phyloP scores from a whole-genome alignment of 2,888 invertebrate genomes.

The Euspilapteryx auroguttella region DNA sequence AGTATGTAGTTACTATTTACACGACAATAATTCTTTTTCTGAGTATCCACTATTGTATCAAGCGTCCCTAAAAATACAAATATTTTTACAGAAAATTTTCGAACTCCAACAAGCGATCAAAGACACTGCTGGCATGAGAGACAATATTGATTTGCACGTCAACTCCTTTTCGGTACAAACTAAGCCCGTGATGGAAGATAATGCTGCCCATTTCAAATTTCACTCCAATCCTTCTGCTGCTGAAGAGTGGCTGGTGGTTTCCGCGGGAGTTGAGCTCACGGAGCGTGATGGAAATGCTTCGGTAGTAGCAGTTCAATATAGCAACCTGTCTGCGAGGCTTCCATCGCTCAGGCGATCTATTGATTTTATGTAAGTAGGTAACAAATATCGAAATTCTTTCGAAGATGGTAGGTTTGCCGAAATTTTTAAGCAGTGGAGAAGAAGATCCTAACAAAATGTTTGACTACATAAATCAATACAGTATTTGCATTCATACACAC shows the following conservation, averaged over 20 bases:
- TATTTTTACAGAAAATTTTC: conserved; percentile 51
- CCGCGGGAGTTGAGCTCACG: conserved; percentile 33
- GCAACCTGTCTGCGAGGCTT: conserved; percentile 63
- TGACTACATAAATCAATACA: too few relatives aligned
- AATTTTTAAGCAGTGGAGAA: too few relatives aligned
- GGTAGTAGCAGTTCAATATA: conserved; percentile 62
- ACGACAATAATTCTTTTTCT: conserved; percentile 2
- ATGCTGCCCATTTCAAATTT: conserved; percentile 33
- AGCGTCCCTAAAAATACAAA: too few relatives aligned
- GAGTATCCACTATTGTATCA: too few relatives aligned
- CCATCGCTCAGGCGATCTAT: conserved; percentile 63
- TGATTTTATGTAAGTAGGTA: conserved; percentile 61
- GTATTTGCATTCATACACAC: too few relatives aligned
- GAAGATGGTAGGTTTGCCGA: too few relatives aligned
- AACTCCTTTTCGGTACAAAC: conserved; percentile 32
- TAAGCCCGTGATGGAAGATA: conserved; percentile 25
- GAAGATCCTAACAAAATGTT: too few relatives aligned
- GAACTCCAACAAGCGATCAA: conserved; percentile 39
- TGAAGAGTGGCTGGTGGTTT: conserved; percentile 34
- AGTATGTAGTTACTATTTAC: too few relatives aligned
- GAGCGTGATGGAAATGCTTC: conserved; percentile 27
- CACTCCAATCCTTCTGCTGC: conserved; percentile 13
- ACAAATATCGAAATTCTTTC: background rate
- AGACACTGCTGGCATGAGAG: conserved; percentile 32
- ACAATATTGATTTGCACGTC: conserved; percentile 20